A percentile compares a stretch with the other conserved stretches of the same genome.
Conservation (phyloP, 2,888 invertebrate species). For the Scaptomyza tumidula region DNA sequence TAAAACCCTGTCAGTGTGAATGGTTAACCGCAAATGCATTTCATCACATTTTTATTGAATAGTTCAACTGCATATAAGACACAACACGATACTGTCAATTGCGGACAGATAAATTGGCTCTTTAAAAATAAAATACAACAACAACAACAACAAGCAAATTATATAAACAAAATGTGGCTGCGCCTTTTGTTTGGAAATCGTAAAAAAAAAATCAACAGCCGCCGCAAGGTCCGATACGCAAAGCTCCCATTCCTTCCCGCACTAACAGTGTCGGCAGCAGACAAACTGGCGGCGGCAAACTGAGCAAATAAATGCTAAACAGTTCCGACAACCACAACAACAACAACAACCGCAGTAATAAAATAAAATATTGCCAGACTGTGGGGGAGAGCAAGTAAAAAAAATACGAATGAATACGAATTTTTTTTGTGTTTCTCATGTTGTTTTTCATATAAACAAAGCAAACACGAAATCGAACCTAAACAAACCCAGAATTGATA, state of each 20-base stretch:
- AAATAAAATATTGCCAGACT: constrained; percentile 54
- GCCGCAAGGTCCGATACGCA: constrained; percentile 23
- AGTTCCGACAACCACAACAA: constrained; percentile 44
- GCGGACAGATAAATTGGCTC: constrained; percentile 45
- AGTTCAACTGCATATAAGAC: constrained; percentile 17
- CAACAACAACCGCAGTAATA: constrained; percentile 55
- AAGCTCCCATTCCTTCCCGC: neutral
- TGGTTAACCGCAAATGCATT: constrained; percentile 41
- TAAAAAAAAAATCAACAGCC: constrained; percentile 64
- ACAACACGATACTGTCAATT: constrained; percentile 39
- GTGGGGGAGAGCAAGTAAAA: constrained; percentile 13
- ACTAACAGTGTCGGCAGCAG: constrained; percentile 43
- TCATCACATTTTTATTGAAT: constrained; percentile 49
- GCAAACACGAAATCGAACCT: constrained; percentile 70
- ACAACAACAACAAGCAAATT: constrained; percentile 34
- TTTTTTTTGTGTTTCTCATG: constrained; percentile 47
- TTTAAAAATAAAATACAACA: constrained; percentile 49
- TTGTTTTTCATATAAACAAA: constrained; percentile 59
- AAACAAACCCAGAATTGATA: constrained; percentile 72
- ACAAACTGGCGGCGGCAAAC: constrained; percentile 70
- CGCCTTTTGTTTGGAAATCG: constrained; percentile 66
- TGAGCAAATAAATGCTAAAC: constrained; percentile 74
- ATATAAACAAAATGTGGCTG: constrained; percentile 57
- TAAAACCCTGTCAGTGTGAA: constrained; percentile 20
- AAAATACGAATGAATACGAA: constrained; percentile 36